These are phyloP conservation scores for Scortum barcoo DNA, from an alignment of 2,113 vertebrate species.

Conservation along the genomic window DNA sequence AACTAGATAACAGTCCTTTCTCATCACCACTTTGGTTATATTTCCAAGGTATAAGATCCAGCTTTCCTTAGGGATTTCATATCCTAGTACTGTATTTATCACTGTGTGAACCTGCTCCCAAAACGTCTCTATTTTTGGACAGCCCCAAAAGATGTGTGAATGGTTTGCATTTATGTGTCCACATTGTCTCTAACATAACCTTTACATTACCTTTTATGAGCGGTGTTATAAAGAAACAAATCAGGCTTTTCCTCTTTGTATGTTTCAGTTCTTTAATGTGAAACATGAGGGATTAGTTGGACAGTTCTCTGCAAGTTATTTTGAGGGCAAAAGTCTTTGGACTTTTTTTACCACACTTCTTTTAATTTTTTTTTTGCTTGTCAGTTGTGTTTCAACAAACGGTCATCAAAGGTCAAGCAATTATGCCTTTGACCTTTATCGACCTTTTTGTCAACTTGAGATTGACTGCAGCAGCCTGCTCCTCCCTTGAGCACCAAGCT, in stretches of 20 bases:
- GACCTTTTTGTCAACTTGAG: conserved; percentile 31
- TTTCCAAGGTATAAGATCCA: too few relatives aligned
- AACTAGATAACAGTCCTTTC: too few relatives aligned
- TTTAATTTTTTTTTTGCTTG: too few relatives aligned
- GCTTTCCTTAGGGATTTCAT: too few relatives aligned
- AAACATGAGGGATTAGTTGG: conserved; percentile 9
- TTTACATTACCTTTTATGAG: not conserved
- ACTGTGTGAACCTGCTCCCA: too few relatives aligned
- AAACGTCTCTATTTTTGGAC: not conserved
- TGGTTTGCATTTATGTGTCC: not conserved
- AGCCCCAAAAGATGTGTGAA: not conserved
- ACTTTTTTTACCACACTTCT: conserved; percentile 11
- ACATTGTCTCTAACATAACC: not conserved
- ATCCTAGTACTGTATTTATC: too few relatives aligned
- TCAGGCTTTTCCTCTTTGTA: not conserved
- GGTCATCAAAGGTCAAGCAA: conserved; percentile 53
- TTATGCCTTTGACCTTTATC: conserved; percentile 62
- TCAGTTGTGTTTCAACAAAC: conserved; percentile 29
- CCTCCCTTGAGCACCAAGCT: conserved; percentile 25
- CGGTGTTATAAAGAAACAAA: not conserved
- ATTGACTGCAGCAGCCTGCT: conserved; percentile 5
- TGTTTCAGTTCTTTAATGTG: conserved; percentile 22
- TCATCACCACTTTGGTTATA: too few relatives aligned
- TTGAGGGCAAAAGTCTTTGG: conserved; percentile 22
- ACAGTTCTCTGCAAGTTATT: conserved; percentile 39